Evolutionary conservation across 2,113 vertebrate species (phyloP).

Genomic region (Callopanchax toddi): DNA sequence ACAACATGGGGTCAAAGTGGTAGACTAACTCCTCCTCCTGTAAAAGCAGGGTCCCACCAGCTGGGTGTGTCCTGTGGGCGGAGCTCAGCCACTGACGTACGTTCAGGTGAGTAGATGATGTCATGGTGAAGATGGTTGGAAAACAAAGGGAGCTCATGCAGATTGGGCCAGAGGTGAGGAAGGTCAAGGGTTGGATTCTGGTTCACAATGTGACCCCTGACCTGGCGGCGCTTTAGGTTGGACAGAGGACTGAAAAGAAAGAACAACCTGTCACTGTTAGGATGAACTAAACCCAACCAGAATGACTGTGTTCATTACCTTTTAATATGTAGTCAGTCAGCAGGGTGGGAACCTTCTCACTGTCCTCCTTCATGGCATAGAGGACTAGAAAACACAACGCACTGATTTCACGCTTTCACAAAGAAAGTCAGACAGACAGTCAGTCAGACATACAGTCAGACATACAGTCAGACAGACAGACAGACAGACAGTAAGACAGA

Average conservation of each 20-base stretch:
- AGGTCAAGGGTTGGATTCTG: conserved; percentile 30
- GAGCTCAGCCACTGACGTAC: conserved; percentile 71
- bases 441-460: too few relatives aligned
- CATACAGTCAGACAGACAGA: too few relatives aligned
- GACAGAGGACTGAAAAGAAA: conserved; percentile 85
- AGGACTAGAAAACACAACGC: conserved; percentile 81
- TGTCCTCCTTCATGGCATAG: conserved; percentile 98
- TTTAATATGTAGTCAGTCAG: conserved; percentile 99
- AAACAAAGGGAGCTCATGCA: conserved; percentile 78
- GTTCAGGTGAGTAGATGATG: conserved; percentile 61
- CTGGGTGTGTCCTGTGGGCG: conserved; percentile 51
- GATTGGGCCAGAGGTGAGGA: conserved; percentile 65
- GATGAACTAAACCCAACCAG: background rate
- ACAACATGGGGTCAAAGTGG: too few relatives aligned
- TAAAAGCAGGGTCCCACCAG: conserved; percentile 40
- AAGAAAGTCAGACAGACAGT: too few relatives aligned
- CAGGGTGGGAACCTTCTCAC: conserved; percentile 97
- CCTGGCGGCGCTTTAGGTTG: conserved; percentile 81
- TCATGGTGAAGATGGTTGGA: conserved; percentile 72
- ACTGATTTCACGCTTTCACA: background rate
- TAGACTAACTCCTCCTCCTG: too few relatives aligned
- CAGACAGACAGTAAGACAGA: too few relatives aligned
- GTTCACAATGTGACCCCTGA: conserved; percentile 39
- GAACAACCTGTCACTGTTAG: background rate
- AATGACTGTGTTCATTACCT: conserved; percentile 79